Evolutionary conservation across 2,113 vertebrate species (phyloP), one percentile per base, ranked within the genome.

Genomic region (Polypterus bichir): DNA sequence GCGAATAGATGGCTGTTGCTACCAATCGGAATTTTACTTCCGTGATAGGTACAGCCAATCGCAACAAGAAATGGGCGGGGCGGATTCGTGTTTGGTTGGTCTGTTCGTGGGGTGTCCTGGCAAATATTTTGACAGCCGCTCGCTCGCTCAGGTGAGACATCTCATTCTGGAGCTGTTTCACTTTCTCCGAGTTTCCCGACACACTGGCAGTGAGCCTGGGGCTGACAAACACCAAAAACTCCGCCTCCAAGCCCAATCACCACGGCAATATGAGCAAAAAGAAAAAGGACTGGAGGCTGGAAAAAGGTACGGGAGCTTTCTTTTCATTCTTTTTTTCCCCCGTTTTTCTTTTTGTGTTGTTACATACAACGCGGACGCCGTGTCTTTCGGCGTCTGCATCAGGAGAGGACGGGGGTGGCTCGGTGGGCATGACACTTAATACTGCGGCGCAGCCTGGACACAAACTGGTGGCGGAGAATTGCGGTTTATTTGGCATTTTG

Each of bases 181-280:
- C 80, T 86, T 80, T 75, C 72, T 74, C 65, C 73, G 72, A 66
- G 72, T 74, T 65, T 71, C 67, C 76, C 79, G 71, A 65, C 71
- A 72, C 79, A 64, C 67, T 86, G 80, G 69, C 86, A 82, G 84
- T 86, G 83, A 88, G 86, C 75, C 86, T 88, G 86, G 86, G 86
- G 81, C 85, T 87, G 80, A 48, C 74, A 83, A 78, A 83, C 69
- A 81, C 86, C 74, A 87, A 88, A 87, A 77, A 73, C 80, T 81
- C 60, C 68, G 71, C 74, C 70, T 77, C 74, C 69, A 88, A 85
- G 81, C 83, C 82, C 71, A 72, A 77, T 63, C 78, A 83, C 62
- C 77, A 82, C 81, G 83, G 84, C 77, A 88, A 76, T 76, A 88
- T 88, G 86, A 87, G 81, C 79, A 88, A 86, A 79, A 87, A 86